Evolutionary conservation across 2,888 invertebrate genomes (phyloP).

Genomic region (Petrolisthes cinctipes): DNA sequence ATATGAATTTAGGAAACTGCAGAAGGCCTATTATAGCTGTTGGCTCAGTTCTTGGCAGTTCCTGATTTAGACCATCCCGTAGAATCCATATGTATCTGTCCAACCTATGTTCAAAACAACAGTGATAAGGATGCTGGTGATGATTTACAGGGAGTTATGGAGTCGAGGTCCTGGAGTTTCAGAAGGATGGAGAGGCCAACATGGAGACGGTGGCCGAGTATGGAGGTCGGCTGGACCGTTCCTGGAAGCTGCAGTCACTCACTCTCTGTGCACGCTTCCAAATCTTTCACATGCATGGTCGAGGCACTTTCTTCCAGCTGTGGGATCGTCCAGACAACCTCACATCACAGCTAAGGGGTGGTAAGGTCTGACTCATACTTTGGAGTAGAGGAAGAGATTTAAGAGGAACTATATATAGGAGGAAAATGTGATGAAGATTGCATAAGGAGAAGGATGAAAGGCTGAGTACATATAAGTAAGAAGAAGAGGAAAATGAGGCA

Average conservation of each 20-base stretch:
- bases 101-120: no score
- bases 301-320: constrained; percentile 57
- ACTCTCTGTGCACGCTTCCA: constrained; percentile 58
- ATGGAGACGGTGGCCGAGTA: constrained; percentile 38
- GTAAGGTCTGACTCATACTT: constrained; percentile 1
- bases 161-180: constrained; percentile 54
- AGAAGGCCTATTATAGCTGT: no score
- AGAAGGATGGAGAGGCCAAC: constrained; percentile 52
- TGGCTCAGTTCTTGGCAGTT: no score
- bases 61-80: no score
- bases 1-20: no score
- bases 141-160: not conserved
- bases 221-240: constrained; percentile 35
- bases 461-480: not conserved
- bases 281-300: constrained; percentile 53
- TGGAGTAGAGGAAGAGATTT: not conserved
- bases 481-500: not conserved
- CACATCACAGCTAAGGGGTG: constrained; percentile 40
- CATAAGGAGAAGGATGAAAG: not conserved
- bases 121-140: no score
- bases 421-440: no score
- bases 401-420: not conserved
- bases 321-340: constrained; percentile 26
- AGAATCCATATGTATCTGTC: no score
- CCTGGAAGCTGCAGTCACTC: constrained; percentile 22